phyloP scores from a whole-genome alignment of 2,888 invertebrate genomes.

The Euplexia lucipara region DNA sequence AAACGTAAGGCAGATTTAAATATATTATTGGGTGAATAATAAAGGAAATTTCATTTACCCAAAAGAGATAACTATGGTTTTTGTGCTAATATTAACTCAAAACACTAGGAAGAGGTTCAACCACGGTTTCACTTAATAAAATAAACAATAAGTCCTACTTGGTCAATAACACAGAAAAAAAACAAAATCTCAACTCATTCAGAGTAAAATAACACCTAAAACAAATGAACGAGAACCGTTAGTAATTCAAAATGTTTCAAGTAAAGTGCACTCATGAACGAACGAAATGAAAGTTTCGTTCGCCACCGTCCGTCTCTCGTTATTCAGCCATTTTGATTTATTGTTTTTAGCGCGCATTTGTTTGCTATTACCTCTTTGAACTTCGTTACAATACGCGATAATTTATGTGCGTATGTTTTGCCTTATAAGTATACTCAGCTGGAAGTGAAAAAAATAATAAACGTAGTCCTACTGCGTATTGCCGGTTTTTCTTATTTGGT shows the following conservation, averaged over 20 bases:
- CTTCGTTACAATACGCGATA: conserved; percentile 64
- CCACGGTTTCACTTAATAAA: too few relatives aligned
- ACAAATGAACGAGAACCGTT: conserved; percentile 64
- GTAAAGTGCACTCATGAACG: conserved; percentile 82
- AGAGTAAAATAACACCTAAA: conserved; percentile 5
- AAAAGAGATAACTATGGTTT: too few relatives aligned
- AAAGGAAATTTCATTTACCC: too few relatives aligned
- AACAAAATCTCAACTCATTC: not conserved
- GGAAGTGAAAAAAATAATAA: conserved; percentile 41
- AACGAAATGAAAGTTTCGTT: conserved; percentile 87
- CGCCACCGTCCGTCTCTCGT: conserved; percentile 82
- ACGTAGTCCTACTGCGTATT: conserved; percentile 8
- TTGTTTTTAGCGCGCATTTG: conserved; percentile 78
- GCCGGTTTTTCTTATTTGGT: conserved; percentile 12
- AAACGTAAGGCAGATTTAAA: too few relatives aligned
- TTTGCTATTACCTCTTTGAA: conserved; percentile 79
- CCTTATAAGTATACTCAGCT: conserved; percentile 43
- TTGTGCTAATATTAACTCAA: too few relatives aligned
- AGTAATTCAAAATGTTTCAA: conserved; percentile 73
- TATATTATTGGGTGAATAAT: too few relatives aligned
- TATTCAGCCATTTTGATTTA: conserved; percentile 85
- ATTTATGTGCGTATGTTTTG: conserved; percentile 53
- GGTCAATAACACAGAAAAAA: not conserved
- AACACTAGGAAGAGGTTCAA: too few relatives aligned
- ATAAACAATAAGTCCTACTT: too few relatives aligned